These are phyloP conservation scores for Carcina quercana DNA, from an alignment of 2,888 invertebrate genomes.

Conservation along the genomic window DNA sequence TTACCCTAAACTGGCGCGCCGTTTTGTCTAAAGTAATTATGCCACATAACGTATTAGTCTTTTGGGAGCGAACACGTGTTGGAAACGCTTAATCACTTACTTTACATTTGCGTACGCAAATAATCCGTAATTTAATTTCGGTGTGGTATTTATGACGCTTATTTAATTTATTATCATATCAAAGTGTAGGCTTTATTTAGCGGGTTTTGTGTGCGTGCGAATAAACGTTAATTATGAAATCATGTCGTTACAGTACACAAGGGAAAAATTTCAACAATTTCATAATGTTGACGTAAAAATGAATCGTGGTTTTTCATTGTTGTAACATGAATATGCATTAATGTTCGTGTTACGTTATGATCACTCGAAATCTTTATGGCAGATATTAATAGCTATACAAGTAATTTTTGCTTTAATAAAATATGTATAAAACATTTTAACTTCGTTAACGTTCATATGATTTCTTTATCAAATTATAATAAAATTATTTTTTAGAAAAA, in stretches of 20 bases:
- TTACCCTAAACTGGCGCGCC: slow-evolving; percentile 63
- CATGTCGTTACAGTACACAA: slow-evolving; percentile 46
- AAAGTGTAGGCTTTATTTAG: slow-evolving; percentile 62
- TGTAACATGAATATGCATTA: slow-evolving; percentile 30
- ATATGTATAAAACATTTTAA: too few relatives aligned
- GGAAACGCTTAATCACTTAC: slow-evolving; percentile 70
- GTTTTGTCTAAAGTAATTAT: slow-evolving; percentile 69
- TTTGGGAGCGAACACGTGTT: slow-evolving; percentile 67
- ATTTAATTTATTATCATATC: slow-evolving; percentile 70
- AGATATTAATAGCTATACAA: neutral
- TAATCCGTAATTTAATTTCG: slow-evolving; percentile 68
- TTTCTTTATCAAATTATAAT: too few relatives aligned
- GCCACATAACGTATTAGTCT: slow-evolving; percentile 69
- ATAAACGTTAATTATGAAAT: slow-evolving; percentile 60
- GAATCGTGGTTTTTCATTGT: slow-evolving; percentile 36
- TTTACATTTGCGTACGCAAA: slow-evolving; percentile 68
- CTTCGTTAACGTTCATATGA: too few relatives aligned
- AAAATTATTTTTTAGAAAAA: too few relatives aligned
- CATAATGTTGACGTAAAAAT: slow-evolving; percentile 42
- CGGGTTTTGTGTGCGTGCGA: slow-evolving; percentile 53
- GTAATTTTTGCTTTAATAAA: too few relatives aligned
- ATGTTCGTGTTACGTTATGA: slow-evolving; percentile 16
- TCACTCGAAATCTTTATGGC: slow-evolving; percentile 3
- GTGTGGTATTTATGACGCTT: slow-evolving; percentile 64
- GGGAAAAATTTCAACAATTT: slow-evolving; percentile 51